Evolutionary conservation across 2,888 invertebrate genomes (phyloP).

Genomic region (Nineta flava): DNA sequence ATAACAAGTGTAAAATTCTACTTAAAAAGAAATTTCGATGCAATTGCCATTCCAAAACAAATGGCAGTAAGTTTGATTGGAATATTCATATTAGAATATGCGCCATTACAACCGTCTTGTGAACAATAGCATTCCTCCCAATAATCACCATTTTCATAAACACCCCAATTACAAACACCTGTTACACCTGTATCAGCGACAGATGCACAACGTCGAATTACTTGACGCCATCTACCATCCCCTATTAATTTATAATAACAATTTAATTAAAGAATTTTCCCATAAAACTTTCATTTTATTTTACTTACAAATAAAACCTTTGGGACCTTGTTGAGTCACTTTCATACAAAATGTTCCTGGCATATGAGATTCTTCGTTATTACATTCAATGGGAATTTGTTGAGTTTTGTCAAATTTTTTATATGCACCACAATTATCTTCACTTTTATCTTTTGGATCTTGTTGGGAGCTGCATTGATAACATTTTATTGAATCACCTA

Average conservation of each 20-base stretch:
- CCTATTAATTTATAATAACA: conserved; percentile 38
- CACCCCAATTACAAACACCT: conserved; percentile 93
- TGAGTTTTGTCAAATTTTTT: conserved; percentile 65
- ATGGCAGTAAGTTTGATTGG: too few relatives aligned
- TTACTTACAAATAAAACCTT: conserved; percentile 87
- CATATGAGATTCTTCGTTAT: conserved; percentile 82
- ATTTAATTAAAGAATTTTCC: background rate
- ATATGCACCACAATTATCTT: conserved; percentile 85
- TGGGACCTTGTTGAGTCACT: conserved; percentile 82
- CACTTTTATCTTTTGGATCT: conserved; percentile 44
- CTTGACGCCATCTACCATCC: conserved; percentile 90
- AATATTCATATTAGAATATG: background rate
- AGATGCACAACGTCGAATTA: conserved; percentile 76
- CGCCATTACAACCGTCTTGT: conserved; percentile 68
- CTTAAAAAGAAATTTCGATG: too few relatives aligned
- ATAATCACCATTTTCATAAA: conserved; percentile 85
- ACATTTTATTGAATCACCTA: conserved; percentile 64
- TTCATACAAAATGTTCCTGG: conserved; percentile 96
- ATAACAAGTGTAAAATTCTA: too few relatives aligned
- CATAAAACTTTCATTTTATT: conserved; percentile 1
- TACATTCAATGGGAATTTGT: conserved; percentile 85
- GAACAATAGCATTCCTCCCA: conserved; percentile 97
- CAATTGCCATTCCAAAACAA: too few relatives aligned
- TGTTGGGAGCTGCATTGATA: conserved; percentile 87
- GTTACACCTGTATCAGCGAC: conserved; percentile 84